These are phyloP conservation scores for Leptinotarsa peninsularis DNA, from an alignment of 2,888 invertebrate species.

Conservation along the genomic window DNA sequence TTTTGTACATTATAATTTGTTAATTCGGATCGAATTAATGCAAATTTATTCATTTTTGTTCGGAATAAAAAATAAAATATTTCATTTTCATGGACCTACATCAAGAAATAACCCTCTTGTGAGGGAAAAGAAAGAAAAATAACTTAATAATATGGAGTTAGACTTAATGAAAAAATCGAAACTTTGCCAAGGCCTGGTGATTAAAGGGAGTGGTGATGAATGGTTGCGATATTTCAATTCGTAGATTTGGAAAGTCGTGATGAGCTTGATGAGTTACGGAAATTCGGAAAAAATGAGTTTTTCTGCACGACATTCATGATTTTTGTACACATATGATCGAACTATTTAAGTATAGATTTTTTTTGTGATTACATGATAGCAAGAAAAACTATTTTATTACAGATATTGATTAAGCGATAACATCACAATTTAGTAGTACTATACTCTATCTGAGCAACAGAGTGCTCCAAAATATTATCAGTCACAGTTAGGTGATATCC, in stretches of 20 bases:
- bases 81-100: not conserved
- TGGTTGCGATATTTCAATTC: not conserved
- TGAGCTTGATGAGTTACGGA: not conserved
- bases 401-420: too few species aligned
- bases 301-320: not conserved
- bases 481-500: too few species aligned
- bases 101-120: conserved; percentile 5
- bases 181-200: not conserved
- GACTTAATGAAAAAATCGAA: conserved; percentile 8
- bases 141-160: conserved; percentile 14
- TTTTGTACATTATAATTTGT: not conserved
- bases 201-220: conserved; percentile 17
- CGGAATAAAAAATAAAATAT: not conserved
- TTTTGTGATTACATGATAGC: too few species aligned
- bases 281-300: not conserved
- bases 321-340: not conserved
- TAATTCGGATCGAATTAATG: not conserved
- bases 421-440: too few species aligned
- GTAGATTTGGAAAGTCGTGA: conserved; percentile 6
- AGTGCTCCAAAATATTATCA: too few species aligned
- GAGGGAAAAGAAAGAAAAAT: conserved; percentile 5
- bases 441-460: too few species aligned
- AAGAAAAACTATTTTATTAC: too few species aligned
- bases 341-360: too few species aligned
- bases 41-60: conserved; percentile 2